Evolutionary conservation across 2,113 vertebrate species (phyloP).

Genomic region (Pomatostomus ruficeps): DNA sequence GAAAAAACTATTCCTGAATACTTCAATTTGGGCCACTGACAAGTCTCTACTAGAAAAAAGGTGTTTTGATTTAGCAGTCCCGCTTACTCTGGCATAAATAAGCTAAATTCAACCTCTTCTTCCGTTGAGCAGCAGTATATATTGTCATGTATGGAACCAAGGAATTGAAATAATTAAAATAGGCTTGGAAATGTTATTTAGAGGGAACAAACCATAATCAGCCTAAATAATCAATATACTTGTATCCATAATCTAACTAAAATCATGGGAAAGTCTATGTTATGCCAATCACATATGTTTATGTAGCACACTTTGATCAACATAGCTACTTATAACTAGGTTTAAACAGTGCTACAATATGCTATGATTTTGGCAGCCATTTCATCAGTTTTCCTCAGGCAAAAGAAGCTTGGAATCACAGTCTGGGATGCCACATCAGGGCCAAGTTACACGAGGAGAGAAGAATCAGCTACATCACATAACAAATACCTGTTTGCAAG

Average conservation of each 20-base stretch:
- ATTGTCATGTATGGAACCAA: not conserved
- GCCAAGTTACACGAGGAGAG: not conserved
- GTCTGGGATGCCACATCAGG: not conserved
- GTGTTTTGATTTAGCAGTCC: not conserved
- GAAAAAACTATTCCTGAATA: not conserved
- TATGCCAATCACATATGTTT: not conserved
- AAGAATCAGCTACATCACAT: not conserved
- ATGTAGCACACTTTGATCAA: not conserved
- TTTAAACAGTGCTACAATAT: not conserved
- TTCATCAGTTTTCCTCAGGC: not conserved
- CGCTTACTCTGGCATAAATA: not conserved
- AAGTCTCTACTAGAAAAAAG: not conserved
- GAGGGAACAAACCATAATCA: not conserved
- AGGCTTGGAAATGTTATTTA: not conserved
- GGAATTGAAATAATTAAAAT: not conserved
- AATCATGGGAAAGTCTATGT: not conserved
- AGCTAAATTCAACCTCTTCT: not conserved
- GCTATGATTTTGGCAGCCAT: not conserved
- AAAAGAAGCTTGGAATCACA: not conserved
- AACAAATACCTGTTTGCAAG: not conserved
- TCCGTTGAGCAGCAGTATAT: not conserved
- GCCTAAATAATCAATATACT: not conserved
- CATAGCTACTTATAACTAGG: not conserved
- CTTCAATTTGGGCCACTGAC: not conserved
- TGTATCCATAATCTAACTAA: not conserved